These are phyloP conservation scores for Ganaspis sp. DNA, from an alignment of 1,140 invertebrate genomes.

Conservation along the genomic window DNA sequence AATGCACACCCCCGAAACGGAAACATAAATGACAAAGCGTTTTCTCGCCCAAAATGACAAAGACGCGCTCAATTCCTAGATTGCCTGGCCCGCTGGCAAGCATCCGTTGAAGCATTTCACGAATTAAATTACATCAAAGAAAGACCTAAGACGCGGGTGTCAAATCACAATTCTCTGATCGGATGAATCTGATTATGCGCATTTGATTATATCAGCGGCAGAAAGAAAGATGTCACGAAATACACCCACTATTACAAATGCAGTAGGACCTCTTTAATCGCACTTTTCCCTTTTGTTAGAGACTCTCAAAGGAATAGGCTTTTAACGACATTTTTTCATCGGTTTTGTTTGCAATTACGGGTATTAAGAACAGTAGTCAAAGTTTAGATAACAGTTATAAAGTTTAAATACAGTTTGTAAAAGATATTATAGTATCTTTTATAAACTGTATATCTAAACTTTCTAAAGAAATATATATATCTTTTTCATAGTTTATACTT, in stretches of 20 bases:
- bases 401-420: too few species aligned
- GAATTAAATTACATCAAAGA: conserved; percentile 55
- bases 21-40: conserved; percentile 72
- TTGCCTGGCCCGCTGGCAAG: conserved; percentile 53
- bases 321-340: too few species aligned
- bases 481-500: too few species aligned
- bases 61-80: conserved; percentile 60
- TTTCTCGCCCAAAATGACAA: conserved; percentile 62
- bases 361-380: too few species aligned
- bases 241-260: conserved; percentile 44
- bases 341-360: too few species aligned
- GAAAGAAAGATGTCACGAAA: conserved; percentile 43
- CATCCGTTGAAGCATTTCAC: conserved; percentile 50
- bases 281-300: too few species aligned
- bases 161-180: conserved; percentile 46
- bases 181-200: conserved; percentile 59
- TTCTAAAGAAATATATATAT: too few species aligned
- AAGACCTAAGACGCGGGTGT: conserved; percentile 56
- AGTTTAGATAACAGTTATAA: too few species aligned
- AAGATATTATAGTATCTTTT: too few species aligned
- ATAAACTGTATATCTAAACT: too few species aligned
- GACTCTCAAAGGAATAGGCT: too few species aligned
- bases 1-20: conserved; percentile 67
- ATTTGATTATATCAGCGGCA: conserved; percentile 60
- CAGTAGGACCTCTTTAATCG: conserved; percentile 1